Base-by-base conservation (phyloP, 2,888 invertebrate genomes). In the Nemapogon koenigi region DNA sequence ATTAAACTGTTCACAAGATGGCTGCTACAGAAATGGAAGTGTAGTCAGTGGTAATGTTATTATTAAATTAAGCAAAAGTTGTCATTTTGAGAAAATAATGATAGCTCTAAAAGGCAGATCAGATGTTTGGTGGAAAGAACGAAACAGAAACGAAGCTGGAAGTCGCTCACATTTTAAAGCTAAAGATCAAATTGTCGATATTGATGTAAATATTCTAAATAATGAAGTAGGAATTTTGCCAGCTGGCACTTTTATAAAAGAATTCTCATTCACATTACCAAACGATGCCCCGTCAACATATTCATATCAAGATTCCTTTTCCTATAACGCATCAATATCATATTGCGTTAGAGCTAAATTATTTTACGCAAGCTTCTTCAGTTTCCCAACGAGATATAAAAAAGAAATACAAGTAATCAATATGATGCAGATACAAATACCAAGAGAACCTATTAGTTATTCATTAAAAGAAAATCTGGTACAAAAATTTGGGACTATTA, bases 111-210 rank as follows among this genome's bases (percentile, higher is more conserved):
- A 33, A 33, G 33, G 33, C n/a, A 33, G 13, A 19, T 14, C 19
- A 6, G 33, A 33, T 3, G 18, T 18, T 17, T 33, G 19, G n/a
- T 33, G 33, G 33, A 33, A 33, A 11, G 33, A 33, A 19, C 18
- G 19, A n/a, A 19, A 18, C n/a, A 33, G 33, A 33, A 19, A 19
- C 14, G 33, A 33, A 11, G 14, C 6, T 33, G 33, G 33, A 33
- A 33, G 14, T 4, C 33, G 33, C 3, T 33, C 33, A 4, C n/a
- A 13, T 6, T 33, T 33, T 14, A 19, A 33, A 19, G 33, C 33
- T 14, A 33, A 33, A 19, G 33, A 33, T n/a, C 33, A 33, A 14
- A 19, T 33, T 8, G 19, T 33, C 4, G 33, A 33, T 19, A 19
- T 19, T 13, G 33, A 33, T 19, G 19, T 13, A n/a, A 33, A 33